Percentiles rank a stretch among this genome's conserved stretches.
phyloP scores from a whole-genome alignment of 2,797 vertebrate genomes.

The Alosa sapidissima region DNA sequence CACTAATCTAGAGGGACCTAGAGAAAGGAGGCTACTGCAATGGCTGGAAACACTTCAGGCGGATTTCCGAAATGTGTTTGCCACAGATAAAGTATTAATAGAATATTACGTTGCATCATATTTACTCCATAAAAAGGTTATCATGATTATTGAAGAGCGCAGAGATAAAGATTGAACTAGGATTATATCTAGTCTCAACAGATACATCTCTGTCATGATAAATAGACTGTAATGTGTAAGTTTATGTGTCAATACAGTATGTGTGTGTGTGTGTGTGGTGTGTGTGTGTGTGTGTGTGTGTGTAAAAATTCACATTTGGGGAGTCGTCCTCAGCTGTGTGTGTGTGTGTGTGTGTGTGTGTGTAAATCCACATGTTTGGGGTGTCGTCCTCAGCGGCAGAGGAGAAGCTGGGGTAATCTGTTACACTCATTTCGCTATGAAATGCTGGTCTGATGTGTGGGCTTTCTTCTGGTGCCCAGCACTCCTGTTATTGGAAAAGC shows the following conservation, averaged over 20 bases:
- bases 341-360: constrained; percentile 6
- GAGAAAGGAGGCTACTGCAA: background rate
- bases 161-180: constrained; percentile 5
- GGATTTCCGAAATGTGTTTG: constrained; percentile 19
- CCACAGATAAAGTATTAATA: constrained; percentile 22
- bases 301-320: background rate
- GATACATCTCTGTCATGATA: constrained; percentile 11
- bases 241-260: background rate
- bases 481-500: constrained; percentile 59
- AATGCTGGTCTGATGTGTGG: constrained; percentile 43
- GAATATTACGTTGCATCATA: constrained; percentile 11
- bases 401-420: constrained; percentile 16
- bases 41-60: constrained; percentile 20
- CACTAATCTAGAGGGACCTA: constrained; percentile 13
- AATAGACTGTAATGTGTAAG: background rate
- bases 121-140: constrained; percentile 19
- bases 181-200: constrained; percentile 10
- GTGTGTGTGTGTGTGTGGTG: background rate
- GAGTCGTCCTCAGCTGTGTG: background rate
- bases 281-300: background rate
- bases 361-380: background rate
- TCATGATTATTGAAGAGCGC: background rate
- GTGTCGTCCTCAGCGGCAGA: background rate
- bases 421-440: constrained; percentile 16
- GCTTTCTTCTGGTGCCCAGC: constrained; percentile 62